Evolutionary conservation across 2,888 invertebrate species (phyloP), one percentile per base, ranked within the genome.

Genomic region (Neoitamus cyanurus): DNA sequence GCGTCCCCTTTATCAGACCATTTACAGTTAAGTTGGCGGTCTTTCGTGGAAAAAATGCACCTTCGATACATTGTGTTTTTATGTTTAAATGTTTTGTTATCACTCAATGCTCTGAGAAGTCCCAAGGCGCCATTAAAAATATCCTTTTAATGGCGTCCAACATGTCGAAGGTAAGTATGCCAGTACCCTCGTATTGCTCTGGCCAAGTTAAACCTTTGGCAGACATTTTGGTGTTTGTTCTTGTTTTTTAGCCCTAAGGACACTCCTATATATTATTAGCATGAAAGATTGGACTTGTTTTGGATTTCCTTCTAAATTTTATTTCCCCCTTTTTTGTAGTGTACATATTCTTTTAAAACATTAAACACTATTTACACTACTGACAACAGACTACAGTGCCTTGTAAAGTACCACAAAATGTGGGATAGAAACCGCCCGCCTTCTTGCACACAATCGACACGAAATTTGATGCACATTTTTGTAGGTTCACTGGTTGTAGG

Each of bases 211-310:
- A 20, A 58, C 7, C 11, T 58, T 58, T 58, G 58, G 58, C 15
- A 58, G 58, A 70, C 34, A n/a, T 70, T 82, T 68, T 82, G 82
- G 82, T 82, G 82, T 82, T 69, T 82, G 82, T 82, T 69, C 42
- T 36, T 36, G 15, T 80, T 80, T 75, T 58, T 80, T 69, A 82
- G 36, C 36, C 69, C 36, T 69, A 82, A 82, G 58, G 37, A 82
- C 68, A 69, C 68, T 28, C 30, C 80, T 36, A 15, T n/a, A 20
- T 58, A 58, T 58, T 58, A 30, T 46, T 58, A 36, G 82, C 82
- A 82, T 82, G 82, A 82, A 36, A 20, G 68, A 36, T 69, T 82
- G 30, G 28, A 30, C 58, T 58, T 58, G 31, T 58, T 80, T 80
- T 80, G 58, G 68, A 80, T 30, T 68, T 80, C 34, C 69, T 69